Base-by-base conservation (phyloP, 2,888 invertebrate species). In the Troilus luridus region DNA sequence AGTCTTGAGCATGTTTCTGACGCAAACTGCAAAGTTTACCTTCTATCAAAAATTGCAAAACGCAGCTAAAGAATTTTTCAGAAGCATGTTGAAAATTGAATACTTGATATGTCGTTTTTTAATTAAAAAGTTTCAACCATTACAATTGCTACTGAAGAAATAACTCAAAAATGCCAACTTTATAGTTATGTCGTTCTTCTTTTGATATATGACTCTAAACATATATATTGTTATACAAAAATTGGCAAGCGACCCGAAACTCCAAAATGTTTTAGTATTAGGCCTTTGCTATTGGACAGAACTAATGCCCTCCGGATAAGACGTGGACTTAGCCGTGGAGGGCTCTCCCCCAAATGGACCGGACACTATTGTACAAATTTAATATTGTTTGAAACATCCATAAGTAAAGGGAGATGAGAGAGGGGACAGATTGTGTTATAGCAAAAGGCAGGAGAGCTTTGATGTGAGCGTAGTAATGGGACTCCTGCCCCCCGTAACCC, bases 301-400 rank as follows among this genome's bases (percentile, higher is more conserved):
- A 77, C 72, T 77, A 27, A 19, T 41, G 27, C 24, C 1, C 9
- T 24, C 12, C 67, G 67, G 67, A 67, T 41, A 77, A 41, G 72
- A 41, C 9, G 41, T 77, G 72, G 27, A 41, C 27, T 77, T 27
- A 17, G 5, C 24, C 17, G 6, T 19, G 24, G 14, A 27, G 72
- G 72, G 9, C 72, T 41, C 8, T 41, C 41, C 27, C 72, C 27
- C 41, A 77, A 77, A 77, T 77, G 72, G 72, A 77, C 12, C 72
- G 72, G 72, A 77, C 72, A 77, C 72, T 77, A 41, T 77, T 77
- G 72, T 41, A 77, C 72, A 77, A 77, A 77, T 77, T 77, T 77
- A 77, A 77, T 77, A 77, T 77, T 77, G 72, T 77, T 77, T 56
- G 54, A 85, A 56, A 85, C 56, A 85, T 54, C 85, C n/a, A 85